Conservation (phyloP, 1,140 invertebrate species). For the Batillaria attramentaria region DNA sequence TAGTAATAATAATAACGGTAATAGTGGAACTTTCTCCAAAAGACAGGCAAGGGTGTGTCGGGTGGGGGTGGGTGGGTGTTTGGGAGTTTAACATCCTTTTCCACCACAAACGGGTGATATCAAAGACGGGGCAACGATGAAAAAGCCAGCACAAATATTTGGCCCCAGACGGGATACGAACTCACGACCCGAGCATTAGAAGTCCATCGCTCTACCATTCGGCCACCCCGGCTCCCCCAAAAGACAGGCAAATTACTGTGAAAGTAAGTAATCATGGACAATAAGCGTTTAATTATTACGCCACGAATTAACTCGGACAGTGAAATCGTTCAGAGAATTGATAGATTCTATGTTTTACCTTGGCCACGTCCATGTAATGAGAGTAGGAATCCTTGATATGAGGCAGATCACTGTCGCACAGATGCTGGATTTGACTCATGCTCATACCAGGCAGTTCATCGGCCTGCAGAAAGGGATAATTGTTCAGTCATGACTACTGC, state of each 20-base stretch:
- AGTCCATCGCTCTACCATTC: too few species aligned
- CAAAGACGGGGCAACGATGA: too few species aligned
- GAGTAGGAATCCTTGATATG: constrained; percentile 27
- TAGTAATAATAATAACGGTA: background rate
- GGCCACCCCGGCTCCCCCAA: too few species aligned
- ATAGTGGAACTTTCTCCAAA: background rate
- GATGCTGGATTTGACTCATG: constrained; percentile 29
- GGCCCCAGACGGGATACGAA: too few species aligned
- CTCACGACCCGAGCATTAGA: too few species aligned
- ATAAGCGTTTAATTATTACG: too few species aligned
- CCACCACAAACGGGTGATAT: too few species aligned
- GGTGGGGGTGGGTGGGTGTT: too few species aligned
- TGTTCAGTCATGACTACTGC: too few species aligned
- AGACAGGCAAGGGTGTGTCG: too few species aligned
- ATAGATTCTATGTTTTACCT: constrained; percentile 30
- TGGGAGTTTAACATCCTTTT: too few species aligned
- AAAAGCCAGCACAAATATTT: too few species aligned
- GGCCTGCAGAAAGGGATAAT: constrained; percentile 9
- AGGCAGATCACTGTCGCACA: constrained; percentile 38
- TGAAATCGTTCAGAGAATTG: background rate
- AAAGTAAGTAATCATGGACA: background rate
- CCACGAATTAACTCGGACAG: background rate
- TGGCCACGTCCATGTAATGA: constrained; percentile 47
- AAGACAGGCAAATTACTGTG: background rate
- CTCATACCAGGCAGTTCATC: constrained; percentile 36